Evolutionary conservation across 2,888 invertebrate species (phyloP).

Genomic region (Drosophila fulvimacula): DNA sequence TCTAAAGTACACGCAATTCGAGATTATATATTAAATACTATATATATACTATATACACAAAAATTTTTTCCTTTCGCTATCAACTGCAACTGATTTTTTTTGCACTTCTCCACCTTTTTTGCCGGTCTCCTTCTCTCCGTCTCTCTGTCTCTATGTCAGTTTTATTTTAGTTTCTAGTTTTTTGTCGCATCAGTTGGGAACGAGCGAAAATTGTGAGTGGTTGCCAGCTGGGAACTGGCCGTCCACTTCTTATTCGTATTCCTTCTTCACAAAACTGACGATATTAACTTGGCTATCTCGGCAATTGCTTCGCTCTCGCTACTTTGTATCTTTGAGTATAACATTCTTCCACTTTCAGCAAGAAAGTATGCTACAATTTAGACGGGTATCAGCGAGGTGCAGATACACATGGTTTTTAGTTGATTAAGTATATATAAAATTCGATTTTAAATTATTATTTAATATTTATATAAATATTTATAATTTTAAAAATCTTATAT

Average conservation of each 20-base stretch:
- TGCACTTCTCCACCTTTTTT: neutral
- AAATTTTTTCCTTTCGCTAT: slow-evolving; percentile 29
- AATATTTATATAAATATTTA: too few relatives aligned
- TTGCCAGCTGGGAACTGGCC: slow-evolving; percentile 29
- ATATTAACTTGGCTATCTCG: slow-evolving; percentile 12
- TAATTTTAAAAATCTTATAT: too few relatives aligned
- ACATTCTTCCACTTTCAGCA: neutral
- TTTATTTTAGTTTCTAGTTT: slow-evolving; percentile 22
- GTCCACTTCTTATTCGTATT: slow-evolving; percentile 14
- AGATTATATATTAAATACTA: slow-evolving; percentile 42
- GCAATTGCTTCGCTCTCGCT: neutral
- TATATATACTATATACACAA: slow-evolving; percentile 9
- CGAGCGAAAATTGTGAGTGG: slow-evolving; percentile 11
- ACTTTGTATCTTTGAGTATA: slow-evolving; percentile 7
- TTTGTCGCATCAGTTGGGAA: slow-evolving; percentile 11
- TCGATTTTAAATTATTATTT: neutral
- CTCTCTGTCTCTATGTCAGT: neutral
- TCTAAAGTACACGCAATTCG: slow-evolving; percentile 52
- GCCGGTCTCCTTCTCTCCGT: neutral
- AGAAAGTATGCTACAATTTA: neutral
- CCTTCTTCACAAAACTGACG: slow-evolving; percentile 19
- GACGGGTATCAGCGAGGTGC: neutral
- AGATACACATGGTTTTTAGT: neutral
- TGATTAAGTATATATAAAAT: neutral
- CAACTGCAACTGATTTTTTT: slow-evolving; percentile 29